Evolutionary conservation across 1,140 invertebrate genomes (phyloP), one percentile per base, ranked within the genome.

Genomic region (Papilio helenus): DNA sequence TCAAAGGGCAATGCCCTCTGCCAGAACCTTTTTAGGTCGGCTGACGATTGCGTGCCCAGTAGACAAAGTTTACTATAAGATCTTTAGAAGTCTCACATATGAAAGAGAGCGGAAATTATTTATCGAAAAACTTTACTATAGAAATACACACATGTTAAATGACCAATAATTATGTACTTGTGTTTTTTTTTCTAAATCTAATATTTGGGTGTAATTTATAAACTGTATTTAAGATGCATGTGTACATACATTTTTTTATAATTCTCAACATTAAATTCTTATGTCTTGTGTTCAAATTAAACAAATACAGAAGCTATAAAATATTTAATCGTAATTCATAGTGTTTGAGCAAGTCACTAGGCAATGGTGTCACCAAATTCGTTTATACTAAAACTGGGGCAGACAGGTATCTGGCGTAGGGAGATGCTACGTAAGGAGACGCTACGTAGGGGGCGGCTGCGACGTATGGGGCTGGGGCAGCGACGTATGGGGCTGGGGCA

Each of bases 261-360:
- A 23, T 61, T 23, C 9, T 9, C n/a, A 20, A 55, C n/a, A 12
- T 61, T 26, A 39, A 39, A 39, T 39, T 39, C 7, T 0, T 39
- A 39, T 5, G 34, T 39, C 34, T 39, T 39, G 34, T 39, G 34
- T 39, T 39, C 34, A 68, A 68, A 68, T 29, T 7, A 72, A 79
- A 82, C 61, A 79, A 81, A 81, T 51, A 72, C 23, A 79, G 79
- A 72, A 26, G 12, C 42, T 81, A 81, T 79, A 74, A 79, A 78
- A 76, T 80, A 80, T 58, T 81, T 80, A 79, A 82, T 79, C 79
- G 80, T 80, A 84, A 82, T 81, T 84, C 79, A 84, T 81, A 76
- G 74, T 81, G 81, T 88, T 88, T 91, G 88, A 94, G 93, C 93
- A 94, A 92, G 92, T 94, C 93, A 94, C 93, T 90, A 84, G 86